Conservation (phyloP, 2,888 invertebrate species). For the Lypha dubia region DNA sequence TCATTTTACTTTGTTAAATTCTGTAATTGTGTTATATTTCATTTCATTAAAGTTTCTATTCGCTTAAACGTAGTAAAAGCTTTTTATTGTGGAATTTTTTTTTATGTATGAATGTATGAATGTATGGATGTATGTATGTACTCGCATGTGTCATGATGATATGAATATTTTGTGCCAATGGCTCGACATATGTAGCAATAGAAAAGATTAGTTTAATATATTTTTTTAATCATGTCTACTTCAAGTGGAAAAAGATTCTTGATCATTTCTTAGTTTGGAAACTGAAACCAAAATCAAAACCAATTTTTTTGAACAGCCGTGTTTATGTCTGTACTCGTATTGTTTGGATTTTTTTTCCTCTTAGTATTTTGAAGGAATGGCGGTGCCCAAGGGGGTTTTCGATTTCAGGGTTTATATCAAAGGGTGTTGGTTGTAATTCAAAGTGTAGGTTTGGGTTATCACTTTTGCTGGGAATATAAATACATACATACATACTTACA, state of each 20-base stretch:
- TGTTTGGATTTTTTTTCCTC: constrained; percentile 21
- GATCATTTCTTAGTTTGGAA: constrained; percentile 1
- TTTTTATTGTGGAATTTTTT: constrained; percentile 12
- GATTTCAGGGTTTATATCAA: not conserved
- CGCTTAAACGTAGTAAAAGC: constrained; percentile 1
- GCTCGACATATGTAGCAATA: constrained; percentile 28
- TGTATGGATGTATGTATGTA: not conserved
- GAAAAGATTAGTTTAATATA: constrained; percentile 8
- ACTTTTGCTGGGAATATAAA: not conserved
- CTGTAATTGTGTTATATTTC: constrained; percentile 12
- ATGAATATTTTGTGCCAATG: constrained; percentile 13
- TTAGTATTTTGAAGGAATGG: constrained; percentile 1
- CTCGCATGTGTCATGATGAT: constrained; percentile 10
- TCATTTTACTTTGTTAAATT: not conserved
- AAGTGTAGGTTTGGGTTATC: constrained; percentile 13
- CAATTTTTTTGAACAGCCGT: not conserved
- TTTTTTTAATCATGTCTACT: not conserved
- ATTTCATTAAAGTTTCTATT: constrained; percentile 18
- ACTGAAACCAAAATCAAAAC: constrained; percentile 22
- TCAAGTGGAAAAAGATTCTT: constrained; percentile 12
- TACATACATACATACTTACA: no score
- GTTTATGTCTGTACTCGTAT: not conserved
- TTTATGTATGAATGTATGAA: not conserved
- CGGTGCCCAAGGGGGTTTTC: constrained; percentile 25
- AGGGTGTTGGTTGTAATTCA: constrained; percentile 42